Conservation (phyloP, 2,888 invertebrate species). For the Stenurella melanura region DNA sequence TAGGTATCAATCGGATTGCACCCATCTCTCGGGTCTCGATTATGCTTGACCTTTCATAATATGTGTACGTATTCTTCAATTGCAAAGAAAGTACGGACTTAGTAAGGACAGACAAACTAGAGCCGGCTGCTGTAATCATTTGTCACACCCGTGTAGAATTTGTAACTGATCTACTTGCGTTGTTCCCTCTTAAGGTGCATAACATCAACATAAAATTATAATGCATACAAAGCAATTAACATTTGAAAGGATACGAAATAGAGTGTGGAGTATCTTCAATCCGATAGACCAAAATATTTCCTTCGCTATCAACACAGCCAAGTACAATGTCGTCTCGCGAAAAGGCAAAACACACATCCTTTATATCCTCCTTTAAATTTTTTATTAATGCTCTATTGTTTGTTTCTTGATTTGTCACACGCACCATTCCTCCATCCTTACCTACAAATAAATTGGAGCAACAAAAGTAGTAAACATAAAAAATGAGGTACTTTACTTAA, state of each 20-base stretch:
- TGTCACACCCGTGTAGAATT: too few relatives aligned
- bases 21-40: too few relatives aligned
- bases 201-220: too few relatives aligned
- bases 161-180: too few relatives aligned
- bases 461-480: conserved; percentile 8
- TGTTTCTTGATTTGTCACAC: conserved; percentile 87
- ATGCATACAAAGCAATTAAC: background rate
- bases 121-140: too few relatives aligned
- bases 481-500: background rate
- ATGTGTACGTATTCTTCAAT: too few relatives aligned
- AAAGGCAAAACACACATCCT: conserved; percentile 94
- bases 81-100: too few relatives aligned
- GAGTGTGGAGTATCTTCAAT: conserved; percentile 79
- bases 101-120: too few relatives aligned
- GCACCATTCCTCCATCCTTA: conserved; percentile 82
- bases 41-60: too few relatives aligned
- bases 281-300: conserved; percentile 88
- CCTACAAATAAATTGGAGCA: conserved; percentile 57
- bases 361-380: conserved; percentile 90
- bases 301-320: conserved; percentile 91
- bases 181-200: too few relatives aligned
- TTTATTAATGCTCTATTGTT: conserved; percentile 88
- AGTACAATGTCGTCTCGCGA: conserved; percentile 85
- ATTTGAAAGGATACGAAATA: conserved; percentile 75
- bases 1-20: too few relatives aligned